Base-by-base conservation (phyloP, 2,113 vertebrate genomes). In the Eurystomus gularis region DNA sequence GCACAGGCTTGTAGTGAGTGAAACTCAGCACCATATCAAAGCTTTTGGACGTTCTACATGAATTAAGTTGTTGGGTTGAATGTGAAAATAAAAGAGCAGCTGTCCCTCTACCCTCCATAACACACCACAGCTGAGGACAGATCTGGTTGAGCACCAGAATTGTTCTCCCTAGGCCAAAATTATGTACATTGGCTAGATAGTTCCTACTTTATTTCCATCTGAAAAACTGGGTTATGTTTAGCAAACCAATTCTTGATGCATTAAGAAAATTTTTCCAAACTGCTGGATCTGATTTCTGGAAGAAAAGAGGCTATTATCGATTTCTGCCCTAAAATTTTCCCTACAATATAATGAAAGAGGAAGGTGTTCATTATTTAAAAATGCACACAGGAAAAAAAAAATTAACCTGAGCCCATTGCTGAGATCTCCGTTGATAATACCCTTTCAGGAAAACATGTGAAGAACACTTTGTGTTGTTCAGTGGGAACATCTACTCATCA, bases 241-340 rank as follows among this genome's bases (percentile, higher is more conserved):
- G 73, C 0, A 1, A 95, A 71, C 40, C 11, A 3, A 73, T 58
- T 93, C 71, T 90, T 61, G 25, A 49, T 61, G 13, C 28, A 71
- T 65, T 80, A 90, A 93, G 52, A 82, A 94, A 88, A 15, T 82
- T 87, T 54, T 94, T 90, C 46, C 52, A 78, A 72, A 76, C n/a
- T 87, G 39, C 57, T 93, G 48, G 23, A 68, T n/a, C 20, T 61
- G 44, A 71, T 82, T 85, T 90, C 75, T 79, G 42, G 44, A 73
- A 90, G 33, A 66, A 26, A 58, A 82, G 72, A 78, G 17, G 29
- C 39, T 86, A 35, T 76, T 75, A 52, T 76, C 54, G 48, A 65
- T 75, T 93, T 89, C 78, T 73, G 33, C 39, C 61, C 33, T 92
- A 35, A 91, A 82, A 37, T 71, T 80, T 75, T 76, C 80, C 10